Evolutionary conservation across 2,888 invertebrate genomes (phyloP).

Genomic region (Sturmia bella): DNA sequence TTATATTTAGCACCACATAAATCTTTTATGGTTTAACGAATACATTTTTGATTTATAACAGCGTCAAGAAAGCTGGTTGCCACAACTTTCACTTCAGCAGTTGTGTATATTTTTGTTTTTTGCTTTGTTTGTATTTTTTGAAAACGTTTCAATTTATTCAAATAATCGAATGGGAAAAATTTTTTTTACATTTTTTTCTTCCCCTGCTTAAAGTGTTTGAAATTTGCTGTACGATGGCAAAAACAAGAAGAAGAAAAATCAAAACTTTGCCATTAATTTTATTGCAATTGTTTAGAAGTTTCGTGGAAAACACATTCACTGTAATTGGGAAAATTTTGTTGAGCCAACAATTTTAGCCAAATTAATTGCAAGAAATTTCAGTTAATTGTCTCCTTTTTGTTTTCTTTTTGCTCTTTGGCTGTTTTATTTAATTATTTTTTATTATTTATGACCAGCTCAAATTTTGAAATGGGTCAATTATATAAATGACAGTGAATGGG

Average conservation of each 20-base stretch:
- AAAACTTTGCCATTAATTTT: constrained; percentile 36
- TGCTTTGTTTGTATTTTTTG: constrained; percentile 13
- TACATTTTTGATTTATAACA: constrained; percentile 68
- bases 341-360: constrained; percentile 55
- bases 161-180: constrained; percentile 22
- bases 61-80: constrained; percentile 53
- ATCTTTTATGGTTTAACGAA: constrained; percentile 75
- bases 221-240: neutral
- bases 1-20: constrained; percentile 79
- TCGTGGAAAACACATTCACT: constrained; percentile 3
- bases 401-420: neutral
- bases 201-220: constrained; percentile 35
- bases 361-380: constrained; percentile 61
- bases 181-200: constrained; percentile 9
- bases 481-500: constrained; percentile 43
- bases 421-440: constrained; percentile 58
- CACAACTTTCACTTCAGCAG: constrained; percentile 29
- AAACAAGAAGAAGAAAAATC: neutral
- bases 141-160: constrained; percentile 42
- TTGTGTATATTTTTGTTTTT: neutral
- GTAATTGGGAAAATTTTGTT: constrained; percentile 38
- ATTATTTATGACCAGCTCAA: constrained; percentile 43
- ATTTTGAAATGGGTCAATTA: constrained; percentile 65
- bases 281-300: constrained; percentile 29
- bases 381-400: constrained; percentile 44